These are phyloP conservation scores for Sander lucioperca DNA, from an alignment of 2,113 vertebrate genomes.

Conservation along the genomic window DNA sequence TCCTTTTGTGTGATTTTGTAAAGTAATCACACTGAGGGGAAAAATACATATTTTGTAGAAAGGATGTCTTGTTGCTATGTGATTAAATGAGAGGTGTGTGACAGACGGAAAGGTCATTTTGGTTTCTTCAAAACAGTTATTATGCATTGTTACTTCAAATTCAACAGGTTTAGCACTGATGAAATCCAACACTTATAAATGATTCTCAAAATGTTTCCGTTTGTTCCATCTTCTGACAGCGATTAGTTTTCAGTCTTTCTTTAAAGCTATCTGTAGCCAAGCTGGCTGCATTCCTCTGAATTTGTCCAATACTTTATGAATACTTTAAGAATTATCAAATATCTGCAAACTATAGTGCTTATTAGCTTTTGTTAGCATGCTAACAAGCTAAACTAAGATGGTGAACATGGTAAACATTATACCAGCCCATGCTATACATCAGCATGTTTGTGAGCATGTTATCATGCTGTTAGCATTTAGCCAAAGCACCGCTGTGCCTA, in stretches of 20 bases:
- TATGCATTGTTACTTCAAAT: background rate
- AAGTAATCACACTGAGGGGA: conserved; percentile 37
- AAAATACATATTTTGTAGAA: conserved; percentile 66
- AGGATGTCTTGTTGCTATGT: conserved; percentile 57
- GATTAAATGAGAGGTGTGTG: conserved; percentile 70
- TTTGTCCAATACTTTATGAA: too few relatives aligned
- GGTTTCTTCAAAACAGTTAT: background rate
- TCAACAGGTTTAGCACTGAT: background rate
- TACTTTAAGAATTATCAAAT: too few relatives aligned
- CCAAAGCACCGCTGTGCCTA: too few relatives aligned
- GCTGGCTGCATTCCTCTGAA: too few relatives aligned
- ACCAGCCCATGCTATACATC: too few relatives aligned
- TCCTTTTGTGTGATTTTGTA: conserved; percentile 37
- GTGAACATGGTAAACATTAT: too few relatives aligned
- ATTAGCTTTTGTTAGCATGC: too few relatives aligned
- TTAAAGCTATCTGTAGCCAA: too few relatives aligned
- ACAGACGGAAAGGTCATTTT: background rate
- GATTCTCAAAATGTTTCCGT: background rate
- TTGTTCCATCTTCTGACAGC: background rate
- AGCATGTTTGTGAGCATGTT: too few relatives aligned
- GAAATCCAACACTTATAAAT: background rate
- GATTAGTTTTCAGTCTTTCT: background rate
- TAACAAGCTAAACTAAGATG: too few relatives aligned
- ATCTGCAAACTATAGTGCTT: too few relatives aligned
- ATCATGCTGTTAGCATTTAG: too few relatives aligned